Conservation (phyloP, 2,113 vertebrate genomes). For the Urocolius indicus region DNA sequence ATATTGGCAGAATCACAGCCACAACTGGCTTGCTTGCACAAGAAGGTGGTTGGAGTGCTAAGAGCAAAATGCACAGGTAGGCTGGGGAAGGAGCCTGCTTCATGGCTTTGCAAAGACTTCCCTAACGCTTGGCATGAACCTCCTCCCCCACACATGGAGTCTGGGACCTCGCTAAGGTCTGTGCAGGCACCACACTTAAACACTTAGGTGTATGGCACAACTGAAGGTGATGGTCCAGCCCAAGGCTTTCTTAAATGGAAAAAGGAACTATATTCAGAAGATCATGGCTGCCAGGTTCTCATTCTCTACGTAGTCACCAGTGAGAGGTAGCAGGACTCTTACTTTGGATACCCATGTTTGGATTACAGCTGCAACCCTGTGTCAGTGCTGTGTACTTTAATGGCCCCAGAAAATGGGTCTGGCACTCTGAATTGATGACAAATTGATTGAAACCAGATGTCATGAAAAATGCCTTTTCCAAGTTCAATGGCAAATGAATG, state of each 20-base stretch:
- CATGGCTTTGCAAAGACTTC: neutral
- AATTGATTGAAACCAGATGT: slow-evolving; percentile 62
- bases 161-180: neutral
- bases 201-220: rapidly evolving
- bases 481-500: slow-evolving; percentile 61
- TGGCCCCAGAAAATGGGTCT: slow-evolving; percentile 22
- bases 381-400: slow-evolving; percentile 18
- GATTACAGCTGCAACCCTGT: neutral
- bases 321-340: neutral
- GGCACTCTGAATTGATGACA: neutral
- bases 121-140: neutral
- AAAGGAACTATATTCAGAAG: neutral
- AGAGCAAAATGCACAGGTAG: neutral
- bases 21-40: slow-evolving; percentile 11
- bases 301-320: neutral
- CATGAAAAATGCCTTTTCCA: slow-evolving; percentile 18
- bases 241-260: neutral
- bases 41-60: neutral
- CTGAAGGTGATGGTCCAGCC: neutral
- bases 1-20: neutral
- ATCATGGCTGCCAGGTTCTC: neutral
- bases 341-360: neutral
- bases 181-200: rapidly evolving
- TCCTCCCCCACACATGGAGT: rapidly evolving
- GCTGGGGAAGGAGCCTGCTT: neutral